These are phyloP conservation scores for Xyliphius kryptos DNA, from an alignment of 2,113 vertebrate species.

Conservation along the genomic window DNA sequence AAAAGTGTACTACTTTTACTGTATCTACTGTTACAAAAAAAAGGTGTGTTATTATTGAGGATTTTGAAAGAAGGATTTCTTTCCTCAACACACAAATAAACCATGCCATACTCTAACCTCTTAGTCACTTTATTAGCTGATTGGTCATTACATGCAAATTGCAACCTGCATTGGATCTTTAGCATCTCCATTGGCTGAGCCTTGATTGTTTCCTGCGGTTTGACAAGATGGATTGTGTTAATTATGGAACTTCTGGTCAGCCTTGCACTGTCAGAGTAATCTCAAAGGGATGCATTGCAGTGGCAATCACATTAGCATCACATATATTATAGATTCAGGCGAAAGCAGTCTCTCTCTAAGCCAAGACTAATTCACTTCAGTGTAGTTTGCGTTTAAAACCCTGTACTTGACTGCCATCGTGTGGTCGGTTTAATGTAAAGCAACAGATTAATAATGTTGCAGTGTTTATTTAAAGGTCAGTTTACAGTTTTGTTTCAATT, in stretches of 20 bases:
- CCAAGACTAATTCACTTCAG: background rate
- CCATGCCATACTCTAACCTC: background rate
- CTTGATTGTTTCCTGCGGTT: slow-evolving; percentile 21
- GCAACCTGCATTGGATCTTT: slow-evolving; percentile 6
- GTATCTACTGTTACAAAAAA: too few species aligned
- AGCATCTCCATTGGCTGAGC: slow-evolving; percentile 1
- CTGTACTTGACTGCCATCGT: slow-evolving; percentile 55
- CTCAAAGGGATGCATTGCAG: slow-evolving; percentile 44
- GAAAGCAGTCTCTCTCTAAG: slow-evolving; percentile 36
- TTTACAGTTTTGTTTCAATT: background rate
- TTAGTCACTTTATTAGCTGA: background rate
- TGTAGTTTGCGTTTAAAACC: slow-evolving; percentile 2
- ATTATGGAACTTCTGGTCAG: slow-evolving; percentile 43
- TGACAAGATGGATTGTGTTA: slow-evolving; percentile 12
- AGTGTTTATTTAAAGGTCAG: background rate
- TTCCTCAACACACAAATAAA: background rate
- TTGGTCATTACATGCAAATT: background rate
- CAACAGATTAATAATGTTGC: background rate
- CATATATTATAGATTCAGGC: slow-evolving; percentile 59
- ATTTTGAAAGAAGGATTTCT: background rate
- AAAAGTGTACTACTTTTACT: too few species aligned
- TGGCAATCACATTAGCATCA: slow-evolving; percentile 43
- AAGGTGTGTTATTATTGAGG: too few species aligned
- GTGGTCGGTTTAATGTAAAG: slow-evolving; percentile 40
- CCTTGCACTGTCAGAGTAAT: slow-evolving; percentile 47